Conservation (phyloP, 2,797 vertebrate species). For the Australoheros facetus region DNA sequence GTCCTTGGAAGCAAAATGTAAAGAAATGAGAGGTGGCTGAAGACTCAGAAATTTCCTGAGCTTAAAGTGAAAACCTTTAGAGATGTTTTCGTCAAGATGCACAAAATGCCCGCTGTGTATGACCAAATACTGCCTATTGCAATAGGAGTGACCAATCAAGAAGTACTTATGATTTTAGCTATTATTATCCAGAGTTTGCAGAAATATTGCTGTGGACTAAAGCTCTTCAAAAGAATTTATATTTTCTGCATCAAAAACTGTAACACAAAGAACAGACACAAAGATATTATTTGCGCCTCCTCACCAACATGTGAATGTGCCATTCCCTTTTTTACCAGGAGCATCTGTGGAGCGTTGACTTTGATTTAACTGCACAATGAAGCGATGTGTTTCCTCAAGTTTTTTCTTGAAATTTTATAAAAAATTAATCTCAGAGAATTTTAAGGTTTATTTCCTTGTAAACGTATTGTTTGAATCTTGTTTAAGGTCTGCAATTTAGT, state of each 20-base stretch:
- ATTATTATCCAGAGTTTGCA: neutral
- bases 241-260: neutral
- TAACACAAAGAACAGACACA: neutral
- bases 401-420: neutral
- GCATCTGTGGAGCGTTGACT: neutral
- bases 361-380: neutral
- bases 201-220: neutral
- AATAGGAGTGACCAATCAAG: neutral
- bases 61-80: too few species aligned
- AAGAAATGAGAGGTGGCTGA: neutral
- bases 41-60: neutral
- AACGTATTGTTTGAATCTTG: neutral
- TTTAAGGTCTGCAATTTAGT: neutral
- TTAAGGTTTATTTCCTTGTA: neutral
- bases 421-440: neutral
- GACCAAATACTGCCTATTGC: neutral
- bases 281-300: neutral
- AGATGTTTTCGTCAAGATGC: too few species aligned
- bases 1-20: neutral
- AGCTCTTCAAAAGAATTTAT: neutral
- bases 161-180: neutral
- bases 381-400: neutral
- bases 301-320: neutral
- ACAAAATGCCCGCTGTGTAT: neutral
- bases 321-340: neutral